Conservation (phyloP, 2,113 vertebrate species). For the Thunnus maccoyii region DNA sequence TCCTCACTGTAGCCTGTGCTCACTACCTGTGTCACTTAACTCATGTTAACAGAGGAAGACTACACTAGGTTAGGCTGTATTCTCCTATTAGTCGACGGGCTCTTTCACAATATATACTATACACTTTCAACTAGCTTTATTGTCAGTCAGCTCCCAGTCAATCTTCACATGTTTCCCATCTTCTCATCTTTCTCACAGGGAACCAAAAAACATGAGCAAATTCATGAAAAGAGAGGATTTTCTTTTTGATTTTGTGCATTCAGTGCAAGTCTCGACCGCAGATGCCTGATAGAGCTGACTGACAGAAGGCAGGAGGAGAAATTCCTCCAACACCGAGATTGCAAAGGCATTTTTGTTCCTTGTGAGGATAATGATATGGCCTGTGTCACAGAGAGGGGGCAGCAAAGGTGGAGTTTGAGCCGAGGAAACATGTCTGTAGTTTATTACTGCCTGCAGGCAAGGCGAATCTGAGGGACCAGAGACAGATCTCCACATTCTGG, state of each 20-base stretch:
- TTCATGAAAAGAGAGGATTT: constrained; percentile 42
- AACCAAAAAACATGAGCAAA: constrained; percentile 1
- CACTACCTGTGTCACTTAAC: constrained; percentile 52
- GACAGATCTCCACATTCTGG: constrained; percentile 57
- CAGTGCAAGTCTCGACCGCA: constrained; percentile 2
- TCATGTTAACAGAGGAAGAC: constrained; percentile 55
- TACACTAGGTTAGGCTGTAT: constrained; percentile 25
- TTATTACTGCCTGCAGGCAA: constrained; percentile 72
- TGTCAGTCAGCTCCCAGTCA: constrained; percentile 19
- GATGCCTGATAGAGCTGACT: constrained; percentile 35
- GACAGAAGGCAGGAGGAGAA: constrained; percentile 47
- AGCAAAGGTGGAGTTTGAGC: constrained; percentile 61
- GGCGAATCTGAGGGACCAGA: constrained; percentile 44
- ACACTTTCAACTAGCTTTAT: constrained; percentile 10
- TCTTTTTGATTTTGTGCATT: constrained; percentile 44
- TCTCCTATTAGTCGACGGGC: constrained; percentile 39
- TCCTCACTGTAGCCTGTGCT: constrained; percentile 34
- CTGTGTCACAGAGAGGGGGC: constrained; percentile 68
- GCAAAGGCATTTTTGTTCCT: constrained; percentile 59
- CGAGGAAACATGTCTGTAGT: constrained; percentile 64
- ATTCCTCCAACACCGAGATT: constrained; percentile 53
- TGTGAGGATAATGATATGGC: constrained; percentile 70
- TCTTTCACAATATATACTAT: constrained; percentile 32
- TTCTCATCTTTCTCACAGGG: constrained; percentile 3
- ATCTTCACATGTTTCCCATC: constrained; percentile 16